Base-by-base conservation (phyloP, 2,888 invertebrate genomes). In the Hypselothyrea guttata region DNA sequence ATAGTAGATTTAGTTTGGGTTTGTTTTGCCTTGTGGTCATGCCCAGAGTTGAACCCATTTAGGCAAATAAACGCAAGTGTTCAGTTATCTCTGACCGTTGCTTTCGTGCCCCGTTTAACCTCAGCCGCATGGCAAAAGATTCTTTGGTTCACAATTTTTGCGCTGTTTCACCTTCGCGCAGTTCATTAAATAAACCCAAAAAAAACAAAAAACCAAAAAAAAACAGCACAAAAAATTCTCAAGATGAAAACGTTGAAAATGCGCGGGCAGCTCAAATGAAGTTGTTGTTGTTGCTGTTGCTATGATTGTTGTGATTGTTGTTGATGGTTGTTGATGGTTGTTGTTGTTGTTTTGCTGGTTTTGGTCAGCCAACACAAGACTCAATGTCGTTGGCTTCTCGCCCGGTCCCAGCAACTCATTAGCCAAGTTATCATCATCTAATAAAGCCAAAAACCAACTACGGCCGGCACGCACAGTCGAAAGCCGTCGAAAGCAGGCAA, bases 341-440 rank as follows among this genome's bases (percentile, higher is more conserved):
- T 59, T 37, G 52, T 53, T 44, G 44, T 66, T 11, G 49, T 22
- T 40, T 27, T 48, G 58, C 44, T 72, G 57, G 53, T 69, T 74
- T 75, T 78, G 68, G 76, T 51, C 68, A 67, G 49, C 48, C 59
- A 58, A 71, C 60, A 71, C 63, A 58, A 64, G 46, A 53, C 37
- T 72, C 69, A 71, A 65, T 75, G 78, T 73, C 78, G 60, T 77
- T 60, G 63, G 67, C 72, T 66, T 67, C 59, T 64, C 70, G 63
- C 70, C 57, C 63, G 62, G 82, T 63, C 44, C 71, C 56, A 61
- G 38, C 79, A 79, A 67, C 84, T 83, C 84, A 83, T 81, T 81
- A 81, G 81, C 77, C 77, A 81, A 70, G 81, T 75, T 81, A 81
- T 81, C 77, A 83, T 77, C 75, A 83, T 67, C 84, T 81, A 73